A percentile compares a stretch with the other conserved stretches of the same genome.
phyloP scores from a whole-genome alignment of 2,888 invertebrate genomes.

The Tipula confusa region DNA sequence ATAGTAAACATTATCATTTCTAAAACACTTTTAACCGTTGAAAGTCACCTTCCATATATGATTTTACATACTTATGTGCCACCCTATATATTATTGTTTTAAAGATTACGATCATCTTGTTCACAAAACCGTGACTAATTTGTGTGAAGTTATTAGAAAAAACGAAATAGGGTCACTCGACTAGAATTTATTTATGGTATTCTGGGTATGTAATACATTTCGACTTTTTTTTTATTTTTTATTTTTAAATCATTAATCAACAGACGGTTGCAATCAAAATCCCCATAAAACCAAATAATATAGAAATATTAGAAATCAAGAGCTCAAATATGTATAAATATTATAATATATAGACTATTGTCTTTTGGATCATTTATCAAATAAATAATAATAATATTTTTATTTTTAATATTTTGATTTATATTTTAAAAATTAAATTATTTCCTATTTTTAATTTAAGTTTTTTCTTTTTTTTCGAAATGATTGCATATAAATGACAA shows the following conservation, averaged over 20 bases:
- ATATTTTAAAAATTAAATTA: not conserved
- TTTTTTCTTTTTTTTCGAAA: too few species aligned
- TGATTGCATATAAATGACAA: not conserved
- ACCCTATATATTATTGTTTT: too few species aligned
- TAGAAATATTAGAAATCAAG: too few species aligned
- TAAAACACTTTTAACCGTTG: too few species aligned
- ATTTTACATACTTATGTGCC: too few species aligned
- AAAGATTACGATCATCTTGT: not conserved
- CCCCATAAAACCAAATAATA: slow-evolving; percentile 15
- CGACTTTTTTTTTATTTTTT: too few species aligned
- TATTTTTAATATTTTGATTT: slow-evolving; percentile 3
- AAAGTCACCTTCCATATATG: too few species aligned
- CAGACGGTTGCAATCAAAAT: slow-evolving; percentile 14
- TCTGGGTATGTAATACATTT: not conserved
- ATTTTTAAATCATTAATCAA: not conserved
- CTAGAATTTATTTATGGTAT: not conserved
- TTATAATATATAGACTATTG: not conserved
- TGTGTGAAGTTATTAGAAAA: not conserved
- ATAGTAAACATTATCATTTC: too few species aligned
- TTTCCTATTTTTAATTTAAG: not conserved
- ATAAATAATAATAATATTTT: not conserved
- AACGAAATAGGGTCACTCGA: not conserved
- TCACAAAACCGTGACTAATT: not conserved
- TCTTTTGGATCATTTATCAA: slow-evolving; percentile 12
- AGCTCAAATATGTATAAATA: not conserved